Conservation (phyloP, 2,888 invertebrate species). For the Caenorhabditis drosophilae region DNA sequence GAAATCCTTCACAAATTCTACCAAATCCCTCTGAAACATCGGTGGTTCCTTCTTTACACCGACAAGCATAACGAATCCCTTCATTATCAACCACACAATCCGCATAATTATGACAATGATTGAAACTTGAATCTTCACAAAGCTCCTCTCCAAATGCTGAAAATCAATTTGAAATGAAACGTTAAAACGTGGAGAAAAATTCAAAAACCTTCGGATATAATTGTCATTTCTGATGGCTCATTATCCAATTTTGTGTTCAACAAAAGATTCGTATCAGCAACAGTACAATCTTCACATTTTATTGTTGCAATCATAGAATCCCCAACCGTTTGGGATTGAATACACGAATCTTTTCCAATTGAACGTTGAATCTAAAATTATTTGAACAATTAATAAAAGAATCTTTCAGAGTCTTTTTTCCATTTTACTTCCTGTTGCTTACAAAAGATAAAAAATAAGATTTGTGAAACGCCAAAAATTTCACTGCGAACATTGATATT, state of each 20-base stretch:
- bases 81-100: conserved; percentile 24
- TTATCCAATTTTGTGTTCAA: conserved; percentile 16
- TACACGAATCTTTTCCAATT: conserved; percentile 13
- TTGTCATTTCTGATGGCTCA: conserved; percentile 19
- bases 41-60: conserved; percentile 45
- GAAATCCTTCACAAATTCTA: conserved; percentile 49
- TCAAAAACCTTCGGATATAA: conserved; percentile 15
- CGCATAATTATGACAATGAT: conserved; percentile 39
- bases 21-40: conserved; percentile 50
- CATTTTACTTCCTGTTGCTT: too few species aligned
- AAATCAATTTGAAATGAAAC: conserved; percentile 5
- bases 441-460: too few species aligned
- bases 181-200: not conserved
- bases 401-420: too few species aligned
- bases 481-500: too few species aligned
- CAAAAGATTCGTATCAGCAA: conserved; percentile 7
- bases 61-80: conserved; percentile 30
- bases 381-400: not conserved
- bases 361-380: not conserved
- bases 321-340: conserved; percentile 5
- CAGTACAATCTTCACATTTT: conserved; percentile 19
- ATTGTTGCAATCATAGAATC: conserved; percentile 11
- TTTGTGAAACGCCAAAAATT: too few species aligned
- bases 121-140: conserved; percentile 19
- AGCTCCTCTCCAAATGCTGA: conserved; percentile 26